Evolutionary conservation across 2,113 vertebrate species (phyloP).

Genomic region (Pterocles burchelli): DNA sequence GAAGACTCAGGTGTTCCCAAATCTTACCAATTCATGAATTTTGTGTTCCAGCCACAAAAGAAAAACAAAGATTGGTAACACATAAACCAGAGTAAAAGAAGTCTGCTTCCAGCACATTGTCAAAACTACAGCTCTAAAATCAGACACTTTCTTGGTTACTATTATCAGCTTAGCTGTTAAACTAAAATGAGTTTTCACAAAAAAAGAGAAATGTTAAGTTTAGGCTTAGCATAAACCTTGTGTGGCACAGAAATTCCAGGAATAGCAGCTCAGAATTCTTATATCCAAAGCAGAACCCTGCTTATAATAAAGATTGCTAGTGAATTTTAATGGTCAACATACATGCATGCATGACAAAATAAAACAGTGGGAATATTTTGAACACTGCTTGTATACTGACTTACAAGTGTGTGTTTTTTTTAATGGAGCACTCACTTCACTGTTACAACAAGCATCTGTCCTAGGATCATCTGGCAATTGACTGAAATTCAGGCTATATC

Average conservation of each 20-base stretch:
- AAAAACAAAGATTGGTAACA: neutral
- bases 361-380: neutral
- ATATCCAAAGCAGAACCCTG: neutral
- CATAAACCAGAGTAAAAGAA: neutral
- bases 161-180: neutral
- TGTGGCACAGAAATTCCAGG: neutral
- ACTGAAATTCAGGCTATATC: neutral
- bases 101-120: conserved; percentile 1
- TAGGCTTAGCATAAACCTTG: neutral
- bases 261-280: neutral
- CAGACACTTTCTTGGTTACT: neutral
- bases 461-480: neutral
- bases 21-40: neutral
- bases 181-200: neutral
- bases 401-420: neutral
- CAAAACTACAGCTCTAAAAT: neutral
- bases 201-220: neutral
- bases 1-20: neutral
- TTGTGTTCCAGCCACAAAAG: neutral
- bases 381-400: neutral
- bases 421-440: neutral
- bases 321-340: neutral
- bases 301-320: neutral
- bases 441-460: neutral
- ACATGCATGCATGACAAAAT: neutral